phyloP scores from a whole-genome alignment of 1,140 invertebrate genomes.

The Cheumatopsyche charites region DNA sequence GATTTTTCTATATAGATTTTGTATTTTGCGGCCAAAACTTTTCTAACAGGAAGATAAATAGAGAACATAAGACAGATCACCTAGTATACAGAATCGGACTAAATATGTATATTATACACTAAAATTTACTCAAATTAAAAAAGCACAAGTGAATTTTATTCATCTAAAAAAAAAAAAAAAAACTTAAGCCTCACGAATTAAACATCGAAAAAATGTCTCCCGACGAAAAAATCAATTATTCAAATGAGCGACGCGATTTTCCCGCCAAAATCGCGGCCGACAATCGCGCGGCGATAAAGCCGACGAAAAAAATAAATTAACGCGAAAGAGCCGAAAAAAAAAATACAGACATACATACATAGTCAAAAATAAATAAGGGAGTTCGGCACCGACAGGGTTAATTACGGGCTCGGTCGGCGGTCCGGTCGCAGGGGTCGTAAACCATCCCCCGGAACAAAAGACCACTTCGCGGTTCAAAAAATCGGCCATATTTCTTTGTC shows the following conservation, averaged over 20 bases:
- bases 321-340: neutral
- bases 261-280: neutral
- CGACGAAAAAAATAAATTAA: too few relatives aligned
- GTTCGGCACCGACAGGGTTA: neutral
- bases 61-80: too few relatives aligned
- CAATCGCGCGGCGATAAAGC: neutral
- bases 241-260: conserved; percentile 1
- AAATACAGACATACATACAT: neutral
- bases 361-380: neutral
- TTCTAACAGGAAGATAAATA: too few relatives aligned
- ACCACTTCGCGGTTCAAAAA: neutral
- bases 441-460: conserved; percentile 1
- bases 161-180: too few relatives aligned
- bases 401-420: conserved; percentile 1
- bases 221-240: conserved; percentile 10
- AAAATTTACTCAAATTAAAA: too few relatives aligned
- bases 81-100: too few relatives aligned
- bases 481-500: conserved; percentile 11
- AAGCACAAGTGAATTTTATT: too few relatives aligned
- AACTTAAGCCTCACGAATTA: too few relatives aligned
- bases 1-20: too few relatives aligned
- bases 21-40: too few relatives aligned
- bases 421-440: conserved; percentile 7
- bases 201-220: too few relatives aligned
- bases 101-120: too few relatives aligned